Percentiles rank a stretch among this genome's conserved stretches.
Evolutionary conservation across 2,888 invertebrate genomes (phyloP).

Genomic region (Nycteola revayana): DNA sequence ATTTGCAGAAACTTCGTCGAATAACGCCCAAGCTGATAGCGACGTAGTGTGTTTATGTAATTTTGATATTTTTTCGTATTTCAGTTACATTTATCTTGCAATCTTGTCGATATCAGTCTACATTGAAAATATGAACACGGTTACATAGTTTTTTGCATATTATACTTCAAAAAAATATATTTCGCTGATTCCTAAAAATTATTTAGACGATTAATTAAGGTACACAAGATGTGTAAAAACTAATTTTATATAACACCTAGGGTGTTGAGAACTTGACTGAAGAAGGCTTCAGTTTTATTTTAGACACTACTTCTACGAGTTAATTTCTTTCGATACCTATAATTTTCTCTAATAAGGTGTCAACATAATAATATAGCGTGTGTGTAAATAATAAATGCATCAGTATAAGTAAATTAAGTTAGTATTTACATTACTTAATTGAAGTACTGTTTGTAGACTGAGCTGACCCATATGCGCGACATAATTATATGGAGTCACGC

Average conservation of each 20-base stretch:
- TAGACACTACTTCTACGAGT: too few relatives aligned
- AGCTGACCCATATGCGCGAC: constrained; percentile 12
- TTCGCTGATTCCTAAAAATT: too few relatives aligned
- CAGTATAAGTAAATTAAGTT: constrained; percentile 6
- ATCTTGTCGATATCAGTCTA: too few relatives aligned
- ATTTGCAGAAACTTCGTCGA: constrained; percentile 18
- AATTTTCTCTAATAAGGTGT: constrained; percentile 3
- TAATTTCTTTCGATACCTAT: too few relatives aligned
- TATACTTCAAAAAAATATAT: too few relatives aligned
- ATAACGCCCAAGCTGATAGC: constrained; percentile 9
- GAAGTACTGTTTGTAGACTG: constrained; percentile 9
- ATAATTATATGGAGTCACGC: constrained; percentile 14
- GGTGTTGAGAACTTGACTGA: too few relatives aligned
- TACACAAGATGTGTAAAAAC: too few relatives aligned
- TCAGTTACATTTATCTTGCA: constrained; percentile 4
- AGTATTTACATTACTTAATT: constrained; percentile 21
- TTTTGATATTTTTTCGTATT: constrained; percentile 15
- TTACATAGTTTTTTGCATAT: too few relatives aligned
- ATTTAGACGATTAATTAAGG: too few relatives aligned
- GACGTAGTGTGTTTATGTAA: constrained; percentile 10
- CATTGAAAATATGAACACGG: too few relatives aligned
- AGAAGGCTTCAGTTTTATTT: too few relatives aligned
- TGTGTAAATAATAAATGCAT: constrained; percentile 1
- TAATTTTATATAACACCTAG: too few relatives aligned
- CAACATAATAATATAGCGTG: constrained; percentile 15